A percentile compares a stretch with the other conserved stretches of the same genome.
These are phyloP conservation scores for Bombylius major DNA, from an alignment of 2,888 invertebrate genomes.

Conservation along the genomic window DNA sequence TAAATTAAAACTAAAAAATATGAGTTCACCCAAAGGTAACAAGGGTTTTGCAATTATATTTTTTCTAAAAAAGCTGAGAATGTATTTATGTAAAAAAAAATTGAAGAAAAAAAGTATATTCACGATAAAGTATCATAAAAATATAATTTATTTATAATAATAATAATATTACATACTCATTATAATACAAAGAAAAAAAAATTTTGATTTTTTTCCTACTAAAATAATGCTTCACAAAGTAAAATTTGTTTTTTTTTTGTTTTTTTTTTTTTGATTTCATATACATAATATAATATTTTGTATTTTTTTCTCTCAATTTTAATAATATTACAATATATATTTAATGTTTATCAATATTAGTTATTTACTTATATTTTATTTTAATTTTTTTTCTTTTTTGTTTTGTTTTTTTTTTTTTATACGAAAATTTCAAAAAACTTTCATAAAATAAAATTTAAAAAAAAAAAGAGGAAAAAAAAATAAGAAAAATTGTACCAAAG, in stretches of 20 bases:
- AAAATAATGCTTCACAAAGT: neutral
- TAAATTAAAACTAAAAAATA: too few relatives aligned
- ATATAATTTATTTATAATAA: neutral
- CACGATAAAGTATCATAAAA: neutral
- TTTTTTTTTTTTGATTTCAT: neutral
- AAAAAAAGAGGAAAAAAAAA: neutral
- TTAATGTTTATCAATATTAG: too few relatives aligned
- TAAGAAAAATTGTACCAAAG: neutral
- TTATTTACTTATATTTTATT: neutral
- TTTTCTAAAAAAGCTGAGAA: too few relatives aligned
- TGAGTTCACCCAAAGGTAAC: too few relatives aligned
- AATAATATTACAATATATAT: too few relatives aligned
- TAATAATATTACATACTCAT: neutral
- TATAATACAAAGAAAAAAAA: neutral
- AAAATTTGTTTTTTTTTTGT: neutral
- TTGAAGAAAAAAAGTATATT: too few relatives aligned
- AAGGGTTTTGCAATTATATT: too few relatives aligned
- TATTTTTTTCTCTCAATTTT: too few relatives aligned
- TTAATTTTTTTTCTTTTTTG: neutral
- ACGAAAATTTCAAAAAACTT: neutral
- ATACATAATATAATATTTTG: neutral
- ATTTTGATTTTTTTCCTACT: neutral
- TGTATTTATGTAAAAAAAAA: too few relatives aligned
- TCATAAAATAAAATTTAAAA: neutral
- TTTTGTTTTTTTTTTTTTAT: neutral